A percentile compares a stretch with the other conserved stretches of the same genome.
Evolutionary conservation across 2,797 vertebrate genomes (phyloP).

Genomic region (Fistularia tabacaria): DNA sequence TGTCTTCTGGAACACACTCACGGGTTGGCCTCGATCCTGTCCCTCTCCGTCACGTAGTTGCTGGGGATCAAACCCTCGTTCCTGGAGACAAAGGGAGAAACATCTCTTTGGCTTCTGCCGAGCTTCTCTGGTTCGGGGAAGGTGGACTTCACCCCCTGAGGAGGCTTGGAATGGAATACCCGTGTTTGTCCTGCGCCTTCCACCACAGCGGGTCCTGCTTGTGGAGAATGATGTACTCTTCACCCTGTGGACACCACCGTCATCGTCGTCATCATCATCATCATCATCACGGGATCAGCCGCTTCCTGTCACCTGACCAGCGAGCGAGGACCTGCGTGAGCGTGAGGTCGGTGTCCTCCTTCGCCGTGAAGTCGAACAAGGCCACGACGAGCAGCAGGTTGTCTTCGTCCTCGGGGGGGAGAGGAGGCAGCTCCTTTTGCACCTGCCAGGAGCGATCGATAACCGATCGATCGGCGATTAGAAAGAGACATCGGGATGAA

Average conservation of each 20-base stretch:
- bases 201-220: conserved; percentile 85
- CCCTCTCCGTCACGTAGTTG: conserved; percentile 84
- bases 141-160: neutral
- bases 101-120: neutral
- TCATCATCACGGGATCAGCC: too few relatives aligned
- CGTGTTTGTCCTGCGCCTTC: conserved; percentile 80
- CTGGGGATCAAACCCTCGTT: conserved; percentile 89
- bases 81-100: conserved; percentile 40
- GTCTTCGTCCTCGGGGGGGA: conserved; percentile 67
- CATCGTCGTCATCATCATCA: too few relatives aligned
- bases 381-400: conserved; percentile 71
- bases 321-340: conserved; percentile 57
- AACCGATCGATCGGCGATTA: too few relatives aligned
- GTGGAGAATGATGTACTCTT: conserved; percentile 82
- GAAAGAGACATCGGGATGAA: neutral
- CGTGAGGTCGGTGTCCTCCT: conserved; percentile 76
- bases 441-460: conserved; percentile 45
- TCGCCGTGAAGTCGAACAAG: conserved; percentile 81
- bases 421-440: conserved; percentile 73
- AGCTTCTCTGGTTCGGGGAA: neutral
- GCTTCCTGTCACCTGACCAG: neutral
- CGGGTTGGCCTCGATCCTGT: conserved; percentile 78
- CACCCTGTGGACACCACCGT: conserved; percentile 61
- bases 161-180: conserved; percentile 62
- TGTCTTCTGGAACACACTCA: conserved; percentile 58